phyloP scores from a whole-genome alignment of 2,797 vertebrate genomes.

The Hippoglossus hippoglossus region DNA sequence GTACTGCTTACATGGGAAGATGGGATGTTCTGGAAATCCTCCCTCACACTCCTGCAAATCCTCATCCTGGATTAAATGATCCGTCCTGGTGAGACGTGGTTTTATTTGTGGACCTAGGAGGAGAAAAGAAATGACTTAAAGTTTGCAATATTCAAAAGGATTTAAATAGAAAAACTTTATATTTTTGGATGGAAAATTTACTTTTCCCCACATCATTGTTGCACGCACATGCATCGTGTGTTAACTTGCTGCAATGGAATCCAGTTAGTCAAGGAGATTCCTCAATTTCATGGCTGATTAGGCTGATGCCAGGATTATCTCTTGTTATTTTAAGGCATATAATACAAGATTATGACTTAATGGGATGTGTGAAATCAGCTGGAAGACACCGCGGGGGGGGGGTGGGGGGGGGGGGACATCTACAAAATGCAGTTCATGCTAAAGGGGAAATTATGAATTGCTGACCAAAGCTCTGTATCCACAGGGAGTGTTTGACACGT shows the following conservation, averaged over 20 bases:
- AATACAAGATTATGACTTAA: slow-evolving; percentile 77
- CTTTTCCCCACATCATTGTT: background rate
- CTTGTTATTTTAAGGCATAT: slow-evolving; percentile 81
- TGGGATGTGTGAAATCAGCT: slow-evolving; percentile 80
- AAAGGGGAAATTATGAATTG: slow-evolving; percentile 24
- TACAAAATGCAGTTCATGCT: slow-evolving; percentile 42
- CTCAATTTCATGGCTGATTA: slow-evolving; percentile 74
- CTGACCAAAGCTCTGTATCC: slow-evolving; percentile 41
- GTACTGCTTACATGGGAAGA: slow-evolving; percentile 64
- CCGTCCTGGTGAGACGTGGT: background rate
- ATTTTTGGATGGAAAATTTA: background rate
- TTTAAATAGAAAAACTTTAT: no score
- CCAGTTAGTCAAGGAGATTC: slow-evolving; percentile 61
- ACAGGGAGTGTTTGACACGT: slow-evolving; percentile 60
- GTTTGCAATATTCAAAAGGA: background rate
- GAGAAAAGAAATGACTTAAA: background rate
- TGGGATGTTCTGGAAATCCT: slow-evolving; percentile 60
- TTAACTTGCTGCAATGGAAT: slow-evolving; percentile 40
- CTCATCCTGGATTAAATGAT: slow-evolving; percentile 29
- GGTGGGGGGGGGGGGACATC: slow-evolving; percentile 49
- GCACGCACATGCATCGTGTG: slow-evolving; percentile 10
- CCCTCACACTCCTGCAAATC: slow-evolving; percentile 19
- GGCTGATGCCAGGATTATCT: slow-evolving; percentile 72
- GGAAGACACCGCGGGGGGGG: slow-evolving; percentile 64
- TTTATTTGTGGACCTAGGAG: slow-evolving; percentile 10